A percentile compares a stretch with the other conserved stretches of the same genome.
Conservation (phyloP, 2,888 invertebrate species). For the Mesorhabditis sp. region DNA sequence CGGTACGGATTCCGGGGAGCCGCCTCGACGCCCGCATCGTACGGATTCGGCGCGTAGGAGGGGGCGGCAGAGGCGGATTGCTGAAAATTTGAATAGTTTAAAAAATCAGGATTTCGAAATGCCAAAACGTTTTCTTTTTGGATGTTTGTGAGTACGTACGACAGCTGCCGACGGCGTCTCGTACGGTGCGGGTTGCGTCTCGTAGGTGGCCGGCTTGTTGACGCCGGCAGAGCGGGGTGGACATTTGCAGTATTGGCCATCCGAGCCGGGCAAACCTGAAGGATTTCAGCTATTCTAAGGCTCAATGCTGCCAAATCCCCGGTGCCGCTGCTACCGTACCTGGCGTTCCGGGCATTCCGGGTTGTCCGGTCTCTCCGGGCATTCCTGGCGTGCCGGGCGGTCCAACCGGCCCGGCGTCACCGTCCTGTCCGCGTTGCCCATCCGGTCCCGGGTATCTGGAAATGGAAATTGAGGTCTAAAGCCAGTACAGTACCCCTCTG, state of each 20-base stretch:
- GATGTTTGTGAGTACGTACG: neutral
- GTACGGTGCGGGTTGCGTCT: slow-evolving; percentile 13
- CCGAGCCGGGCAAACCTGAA: slow-evolving; percentile 22
- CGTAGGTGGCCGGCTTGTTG: slow-evolving; percentile 23
- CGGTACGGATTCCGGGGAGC: slow-evolving; percentile 32
- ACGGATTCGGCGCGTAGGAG: slow-evolving; percentile 7
- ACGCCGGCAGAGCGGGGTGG: slow-evolving; percentile 37
- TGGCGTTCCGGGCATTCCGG: slow-evolving; percentile 42
- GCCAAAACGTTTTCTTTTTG: neutral
- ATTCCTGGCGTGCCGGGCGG: slow-evolving; percentile 42
- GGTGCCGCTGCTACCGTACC: slow-evolving; percentile 6
- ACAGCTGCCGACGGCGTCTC: slow-evolving; percentile 21
- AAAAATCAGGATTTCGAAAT: neutral
- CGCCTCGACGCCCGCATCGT: slow-evolving; percentile 33
- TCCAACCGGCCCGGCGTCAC: slow-evolving; percentile 41
- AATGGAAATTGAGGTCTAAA: neutral
- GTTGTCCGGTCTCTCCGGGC: slow-evolving; percentile 40
- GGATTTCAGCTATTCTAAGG: neutral
- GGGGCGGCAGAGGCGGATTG: slow-evolving; percentile 7
- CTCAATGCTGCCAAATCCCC: too few species aligned
- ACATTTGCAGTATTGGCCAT: slow-evolving; percentile 43
- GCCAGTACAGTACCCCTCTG: slow-evolving; percentile 23
- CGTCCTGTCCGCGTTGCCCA: slow-evolving; percentile 38
- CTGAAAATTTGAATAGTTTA: neutral
- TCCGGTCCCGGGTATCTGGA: slow-evolving; percentile 38